Percentiles rank a stretch among this genome's conserved stretches.
These are phyloP conservation scores for Aphelinus atriplicis DNA, from an alignment of 1,140 invertebrate species.

Conservation along the genomic window DNA sequence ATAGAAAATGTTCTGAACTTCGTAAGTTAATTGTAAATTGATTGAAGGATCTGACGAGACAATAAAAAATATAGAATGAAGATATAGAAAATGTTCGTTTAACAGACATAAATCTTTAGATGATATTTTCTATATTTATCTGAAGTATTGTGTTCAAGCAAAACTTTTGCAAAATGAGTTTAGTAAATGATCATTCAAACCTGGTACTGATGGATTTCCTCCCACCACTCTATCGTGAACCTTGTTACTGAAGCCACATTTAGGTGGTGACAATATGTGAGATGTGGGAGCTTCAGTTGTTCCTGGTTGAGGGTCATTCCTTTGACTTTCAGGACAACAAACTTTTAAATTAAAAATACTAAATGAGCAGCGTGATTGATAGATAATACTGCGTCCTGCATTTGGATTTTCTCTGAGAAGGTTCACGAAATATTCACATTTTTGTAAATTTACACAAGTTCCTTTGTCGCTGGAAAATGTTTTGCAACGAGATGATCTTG, in stretches of 20 bases:
- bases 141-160: neutral
- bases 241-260: conserved; percentile 52
- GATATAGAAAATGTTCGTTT: too few relatives aligned
- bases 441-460: conserved; percentile 2
- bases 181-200: conserved; percentile 37
- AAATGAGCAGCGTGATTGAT: conserved; percentile 64
- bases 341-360: conserved; percentile 69
- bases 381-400: conserved; percentile 44
- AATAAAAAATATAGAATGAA: too few relatives aligned
- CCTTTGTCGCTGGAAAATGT: neutral
- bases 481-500: too few relatives aligned
- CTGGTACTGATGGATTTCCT: conserved; percentile 49
- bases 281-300: conserved; percentile 4
- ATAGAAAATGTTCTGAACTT: conserved; percentile 6
- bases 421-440: neutral
- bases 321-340: conserved; percentile 59
- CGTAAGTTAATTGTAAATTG: neutral
- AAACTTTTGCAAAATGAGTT: too few relatives aligned
- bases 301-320: neutral
- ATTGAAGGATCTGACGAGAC: neutral
- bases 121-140: conserved; percentile 4
- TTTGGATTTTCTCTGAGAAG: conserved; percentile 23
- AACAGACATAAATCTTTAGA: too few relatives aligned
- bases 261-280: conserved; percentile 40
- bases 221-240: conserved; percentile 47